A percentile compares a stretch with the other conserved stretches of the same genome.
phyloP scores from a whole-genome alignment of 2,113 vertebrate genomes.

The Chlorodrepanis virens region DNA sequence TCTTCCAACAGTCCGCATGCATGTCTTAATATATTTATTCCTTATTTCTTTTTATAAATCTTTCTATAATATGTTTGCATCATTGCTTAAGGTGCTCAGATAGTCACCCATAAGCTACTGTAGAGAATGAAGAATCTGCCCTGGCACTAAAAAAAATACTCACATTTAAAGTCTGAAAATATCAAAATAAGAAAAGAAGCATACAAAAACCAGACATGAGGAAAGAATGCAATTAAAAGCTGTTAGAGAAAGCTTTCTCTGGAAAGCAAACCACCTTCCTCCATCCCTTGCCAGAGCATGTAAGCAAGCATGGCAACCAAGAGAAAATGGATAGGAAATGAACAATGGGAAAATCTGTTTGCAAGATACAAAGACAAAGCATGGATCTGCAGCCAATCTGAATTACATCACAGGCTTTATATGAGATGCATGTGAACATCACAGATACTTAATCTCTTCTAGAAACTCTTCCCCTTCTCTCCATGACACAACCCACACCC shows the following conservation, averaged over 20 bases:
- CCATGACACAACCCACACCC: slow-evolving; percentile 34
- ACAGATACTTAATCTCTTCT: slow-evolving; percentile 59
- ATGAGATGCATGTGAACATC: slow-evolving; percentile 43
- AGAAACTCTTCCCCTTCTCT: slow-evolving; percentile 40
- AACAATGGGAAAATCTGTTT: slow-evolving; percentile 41
- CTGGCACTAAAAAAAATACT: background rate
- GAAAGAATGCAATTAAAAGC: slow-evolving; percentile 2
- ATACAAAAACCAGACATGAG: background rate
- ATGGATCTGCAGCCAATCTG: background rate
- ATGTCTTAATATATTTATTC: background rate
- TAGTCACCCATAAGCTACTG: background rate
- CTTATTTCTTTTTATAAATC: background rate
- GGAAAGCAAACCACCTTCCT: slow-evolving; percentile 38
- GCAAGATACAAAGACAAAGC: background rate
- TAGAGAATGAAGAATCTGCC: background rate
- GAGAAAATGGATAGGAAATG: slow-evolving; percentile 24
- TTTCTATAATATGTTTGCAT: background rate
- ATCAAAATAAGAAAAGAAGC: background rate
- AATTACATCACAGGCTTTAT: slow-evolving; percentile 40
- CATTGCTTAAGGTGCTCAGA: background rate
- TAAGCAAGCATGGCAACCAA: slow-evolving; percentile 51
- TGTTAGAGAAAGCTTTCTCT: background rate
- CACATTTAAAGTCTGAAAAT: background rate
- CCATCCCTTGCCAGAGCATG: background rate
- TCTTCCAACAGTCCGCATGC: background rate